Evolutionary conservation across 2,888 invertebrate species (phyloP), one percentile per base, ranked within the genome.

Genomic region (Tenthredo notha): DNA sequence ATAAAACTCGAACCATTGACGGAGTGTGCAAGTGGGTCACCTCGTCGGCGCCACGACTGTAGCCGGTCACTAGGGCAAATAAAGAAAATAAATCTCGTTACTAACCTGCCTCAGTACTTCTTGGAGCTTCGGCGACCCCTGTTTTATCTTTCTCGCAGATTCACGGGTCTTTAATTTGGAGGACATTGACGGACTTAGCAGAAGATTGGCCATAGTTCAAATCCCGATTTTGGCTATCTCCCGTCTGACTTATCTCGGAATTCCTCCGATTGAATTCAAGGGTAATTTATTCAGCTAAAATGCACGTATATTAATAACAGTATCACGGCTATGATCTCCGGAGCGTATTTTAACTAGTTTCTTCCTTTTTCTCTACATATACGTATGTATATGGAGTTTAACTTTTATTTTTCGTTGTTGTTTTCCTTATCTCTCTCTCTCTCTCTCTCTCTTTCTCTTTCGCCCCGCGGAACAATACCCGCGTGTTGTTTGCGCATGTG

Each of bases 51-150:
- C 70, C 33, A 12, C 9, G 2, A 18, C 37, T 25, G 75, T 4
- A 54, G 54, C 43, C 77, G 54, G 77, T 29, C 33, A n/a, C 25
- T 50, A n/a, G 54, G 15, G 18, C 25, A 61, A 78, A 58, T 37
- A 61, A 61, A 43, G 54, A 58, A 84, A 82, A 82, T 61, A 61
- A 25, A 47, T 58, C 72, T n/a, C 3, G 33, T 77, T 87, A 85
- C 87, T 89, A 92, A 93, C 94, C 93, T 94, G 90, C 90, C 94
- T 89, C 12, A 94, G 86, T 54, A 93, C 88, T 85, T 94, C 93
- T 85, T 92, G 92, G 47, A 94, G 88, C 86, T 92, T 93, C 0
- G 93, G 93, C 2, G 93, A 93, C 12, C 92, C 92, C 61, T 92
- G 88, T 87, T 89, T 92, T 0, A 92, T 88, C 87, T 90, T 92